phyloP scores from a whole-genome alignment of 2,888 invertebrate species.

The Urechis unicinctus region DNA sequence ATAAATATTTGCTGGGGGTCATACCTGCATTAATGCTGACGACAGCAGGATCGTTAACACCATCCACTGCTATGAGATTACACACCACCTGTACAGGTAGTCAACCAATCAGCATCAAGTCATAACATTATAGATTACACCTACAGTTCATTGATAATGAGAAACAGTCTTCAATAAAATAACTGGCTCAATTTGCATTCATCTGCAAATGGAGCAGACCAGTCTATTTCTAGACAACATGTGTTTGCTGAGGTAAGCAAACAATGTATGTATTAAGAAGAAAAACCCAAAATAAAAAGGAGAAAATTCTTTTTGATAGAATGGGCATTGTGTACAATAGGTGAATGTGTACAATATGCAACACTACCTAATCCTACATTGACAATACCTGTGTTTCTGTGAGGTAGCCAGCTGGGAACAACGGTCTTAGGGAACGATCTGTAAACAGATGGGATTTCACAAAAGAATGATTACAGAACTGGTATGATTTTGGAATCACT shows the following conservation, averaged over 20 bases:
- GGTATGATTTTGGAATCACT: too few relatives aligned
- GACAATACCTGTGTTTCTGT: conserved; percentile 59
- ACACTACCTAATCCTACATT: background rate
- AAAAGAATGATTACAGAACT: too few relatives aligned
- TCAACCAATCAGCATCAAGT: too few relatives aligned
- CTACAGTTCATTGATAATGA: too few relatives aligned
- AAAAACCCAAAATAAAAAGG: background rate
- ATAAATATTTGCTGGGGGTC: too few relatives aligned
- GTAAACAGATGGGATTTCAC: conserved; percentile 12
- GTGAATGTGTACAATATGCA: background rate
- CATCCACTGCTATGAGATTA: conserved; percentile 86
- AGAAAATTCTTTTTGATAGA: background rate
- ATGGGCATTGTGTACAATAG: background rate
- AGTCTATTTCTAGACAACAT: too few relatives aligned
- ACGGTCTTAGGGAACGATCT: conserved; percentile 73
- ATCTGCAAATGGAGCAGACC: too few relatives aligned
- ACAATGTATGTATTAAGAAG: too few relatives aligned
- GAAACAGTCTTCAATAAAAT: too few relatives aligned
- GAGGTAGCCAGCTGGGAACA: conserved; percentile 72
- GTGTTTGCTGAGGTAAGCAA: too few relatives aligned
- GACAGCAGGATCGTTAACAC: conserved; percentile 79
- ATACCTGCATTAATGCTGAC: conserved; percentile 71
- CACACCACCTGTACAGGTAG: conserved; percentile 76
- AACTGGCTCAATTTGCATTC: too few relatives aligned
- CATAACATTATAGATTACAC: too few relatives aligned